Evolutionary conservation across 2,888 invertebrate species (phyloP), one percentile per base, ranked within the genome.

Genomic region (Chalcis sispes): DNA sequence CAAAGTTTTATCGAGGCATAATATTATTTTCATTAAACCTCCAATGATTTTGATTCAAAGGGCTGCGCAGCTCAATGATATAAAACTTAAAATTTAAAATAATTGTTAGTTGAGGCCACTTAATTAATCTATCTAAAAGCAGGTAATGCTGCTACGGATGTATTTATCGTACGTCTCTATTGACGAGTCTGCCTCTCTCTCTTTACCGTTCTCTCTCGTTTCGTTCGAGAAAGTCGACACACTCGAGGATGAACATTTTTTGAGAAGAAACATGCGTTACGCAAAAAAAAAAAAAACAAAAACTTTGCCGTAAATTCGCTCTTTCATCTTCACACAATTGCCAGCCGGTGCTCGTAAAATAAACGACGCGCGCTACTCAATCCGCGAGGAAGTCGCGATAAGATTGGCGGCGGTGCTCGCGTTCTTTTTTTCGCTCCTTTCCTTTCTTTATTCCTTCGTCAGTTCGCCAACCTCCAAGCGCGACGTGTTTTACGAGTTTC

Each of bases 71-170:
- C 10, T 61, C n/a, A 36, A 58, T 1, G 32, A 20, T 36, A 20
- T 18, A 2, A 0, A 36, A 20, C 20, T 58, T 32, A 0, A 36
- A 20, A 36, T 58, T 32, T 18, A 10, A 36, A 36, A 36, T 32
- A 58, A 32, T 18, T 36, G 58, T 36, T 18, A 36, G 1, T 8
- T 18, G 36, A 4, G 36, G 13, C 42, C 50, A 3, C 2, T 42
- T 73, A 67, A 73, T 73, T 59, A 73, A 73, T 64, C 62, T 46
- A 59, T 72, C 48, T 58, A 25, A 56, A 72, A 66, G 40, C 66
- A 50, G 46, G 42, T 52, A 50, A 66, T 66, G 15, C 32, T 58
- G 23, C 36, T 7, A 36, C 10, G 59, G 50, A 73, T 59, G 52
- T 36, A 27, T 40, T 73, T 73, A 66, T 42, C 59, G 52, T 59